Evolutionary conservation across 2,113 vertebrate genomes (phyloP).

Genomic region (Scortum barcoo): DNA sequence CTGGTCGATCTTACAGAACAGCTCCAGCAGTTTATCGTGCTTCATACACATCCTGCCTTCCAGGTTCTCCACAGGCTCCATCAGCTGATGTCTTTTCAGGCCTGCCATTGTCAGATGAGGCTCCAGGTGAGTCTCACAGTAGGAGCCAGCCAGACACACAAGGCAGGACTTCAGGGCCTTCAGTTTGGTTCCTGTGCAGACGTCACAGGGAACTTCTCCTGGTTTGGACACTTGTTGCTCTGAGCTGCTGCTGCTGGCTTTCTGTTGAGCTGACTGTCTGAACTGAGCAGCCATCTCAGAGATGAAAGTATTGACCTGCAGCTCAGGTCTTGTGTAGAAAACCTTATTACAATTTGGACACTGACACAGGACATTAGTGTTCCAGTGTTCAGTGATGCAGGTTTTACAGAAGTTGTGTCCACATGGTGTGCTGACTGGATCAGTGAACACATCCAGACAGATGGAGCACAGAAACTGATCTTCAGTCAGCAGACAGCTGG

Average conservation of each 20-base stretch:
- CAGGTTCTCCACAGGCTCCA: conserved; percentile 15
- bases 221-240: conserved; percentile 5
- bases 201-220: conserved; percentile 13
- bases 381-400: too few relatives aligned
- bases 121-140: conserved; percentile 18
- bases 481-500: conserved; percentile 6
- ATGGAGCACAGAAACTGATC: conserved; percentile 45
- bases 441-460: conserved; percentile 38
- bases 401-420: too few relatives aligned
- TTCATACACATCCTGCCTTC: neutral
- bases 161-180: neutral
- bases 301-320: conserved; percentile 9
- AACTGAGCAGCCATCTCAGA: conserved; percentile 24
- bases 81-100: conserved; percentile 3
- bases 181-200: conserved; percentile 10
- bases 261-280: conserved; percentile 6
- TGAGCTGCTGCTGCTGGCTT: conserved; percentile 25
- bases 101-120: neutral
- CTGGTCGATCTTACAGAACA: conserved; percentile 25
- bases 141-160: neutral
- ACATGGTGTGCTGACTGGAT: too few relatives aligned
- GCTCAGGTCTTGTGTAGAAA: too few relatives aligned
- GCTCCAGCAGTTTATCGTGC: conserved; percentile 13
- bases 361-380: too few relatives aligned
- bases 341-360: too few relatives aligned